phyloP scores from a whole-genome alignment of 2,888 invertebrate species.

The Ophioninae sp. region DNA sequence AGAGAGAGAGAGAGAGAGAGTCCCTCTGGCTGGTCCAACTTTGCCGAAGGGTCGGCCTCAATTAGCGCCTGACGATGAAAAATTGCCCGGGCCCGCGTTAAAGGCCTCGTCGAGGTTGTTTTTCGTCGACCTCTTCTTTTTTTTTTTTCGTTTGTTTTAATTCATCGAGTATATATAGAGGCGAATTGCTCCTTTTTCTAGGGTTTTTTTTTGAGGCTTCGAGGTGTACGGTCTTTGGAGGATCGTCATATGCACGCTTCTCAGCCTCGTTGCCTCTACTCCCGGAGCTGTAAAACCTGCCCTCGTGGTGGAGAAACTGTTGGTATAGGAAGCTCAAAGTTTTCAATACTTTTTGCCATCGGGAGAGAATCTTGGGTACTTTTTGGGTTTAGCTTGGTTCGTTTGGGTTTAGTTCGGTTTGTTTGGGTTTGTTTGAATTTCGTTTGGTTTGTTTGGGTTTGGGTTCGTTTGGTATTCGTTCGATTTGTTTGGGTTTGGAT shows the following conservation, averaged over 20 bases:
- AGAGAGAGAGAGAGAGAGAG: not conserved
- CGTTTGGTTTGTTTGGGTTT: too few species aligned
- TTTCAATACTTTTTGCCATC: too few species aligned
- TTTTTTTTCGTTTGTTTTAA: slow-evolving; percentile 53
- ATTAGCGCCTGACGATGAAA: slow-evolving; percentile 73
- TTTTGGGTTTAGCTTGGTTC: too few species aligned
- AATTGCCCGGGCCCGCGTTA: slow-evolving; percentile 64
- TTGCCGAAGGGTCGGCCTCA: slow-evolving; percentile 68
- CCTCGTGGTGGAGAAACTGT: too few species aligned
- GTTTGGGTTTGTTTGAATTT: too few species aligned
- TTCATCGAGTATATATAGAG: slow-evolving; percentile 1
- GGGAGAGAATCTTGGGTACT: too few species aligned
- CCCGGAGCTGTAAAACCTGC: too few species aligned
- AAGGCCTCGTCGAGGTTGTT: slow-evolving; percentile 53
- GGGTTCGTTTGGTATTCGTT: too few species aligned
- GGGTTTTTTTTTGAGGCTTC: not conserved
- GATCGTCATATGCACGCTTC: slow-evolving; percentile 8
- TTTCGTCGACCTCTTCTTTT: slow-evolving; percentile 5
- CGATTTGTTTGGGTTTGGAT: too few species aligned
- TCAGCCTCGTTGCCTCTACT: too few species aligned
- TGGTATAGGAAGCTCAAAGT: too few species aligned
- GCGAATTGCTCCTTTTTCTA: slow-evolving; percentile 3
- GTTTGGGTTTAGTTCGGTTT: too few species aligned
- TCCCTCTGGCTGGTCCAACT: slow-evolving; percentile 53
- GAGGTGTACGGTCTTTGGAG: slow-evolving; percentile 17